Base-by-base conservation (phyloP, 1,140 invertebrate species). In the Rhyzopertha dominica region DNA sequence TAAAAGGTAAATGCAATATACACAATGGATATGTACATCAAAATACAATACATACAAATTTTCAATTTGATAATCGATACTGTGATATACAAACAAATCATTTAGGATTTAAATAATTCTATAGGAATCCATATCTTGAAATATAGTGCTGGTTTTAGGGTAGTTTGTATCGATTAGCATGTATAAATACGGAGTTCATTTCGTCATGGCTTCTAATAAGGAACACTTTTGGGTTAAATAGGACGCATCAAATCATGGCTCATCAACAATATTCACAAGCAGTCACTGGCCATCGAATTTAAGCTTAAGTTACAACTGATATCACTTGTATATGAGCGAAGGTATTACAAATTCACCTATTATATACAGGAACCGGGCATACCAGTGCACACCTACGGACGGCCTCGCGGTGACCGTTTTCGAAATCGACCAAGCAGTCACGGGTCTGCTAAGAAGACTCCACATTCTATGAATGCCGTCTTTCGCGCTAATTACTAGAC, bases 311-410 rank as follows among this genome's bases (percentile, higher is more conserved):
- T 18, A 16, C 17, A 32, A 14, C 17, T 32, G 17, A 32, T 36
- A 41, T 46, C 34, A 47, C 38, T 47, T 28, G 24, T 48, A 31
- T 32, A 57, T 29, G 43, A 49, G 47, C 22, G 32, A 44, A 10
- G 88, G 87, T 20, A 90, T 60, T 3, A 90, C 65, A 51, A 75
- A 79, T 24, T 79, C 73, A 4, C 84, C 82, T 9, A 90, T 51
- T 17, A 73, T 67, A 61, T 90, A 92, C 5, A 95, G 71, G 8
- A 84, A 67, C 35, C 78, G 79, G 7, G 90, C 86, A 68, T 95
- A 95, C 85, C 87, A 91, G 59, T 92, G 87, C 2, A 94, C 75
- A 12, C 90, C 90, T 20, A 44, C 67, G 32, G 49, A 12, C 10
- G 26, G 35, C 16, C 34, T 50, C 49, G 35, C 53, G 45, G 32